A percentile compares a stretch with the other conserved stretches of the same genome.
Conservation (phyloP, 2,113 vertebrate genomes). For the Istiophorus platypterus region DNA sequence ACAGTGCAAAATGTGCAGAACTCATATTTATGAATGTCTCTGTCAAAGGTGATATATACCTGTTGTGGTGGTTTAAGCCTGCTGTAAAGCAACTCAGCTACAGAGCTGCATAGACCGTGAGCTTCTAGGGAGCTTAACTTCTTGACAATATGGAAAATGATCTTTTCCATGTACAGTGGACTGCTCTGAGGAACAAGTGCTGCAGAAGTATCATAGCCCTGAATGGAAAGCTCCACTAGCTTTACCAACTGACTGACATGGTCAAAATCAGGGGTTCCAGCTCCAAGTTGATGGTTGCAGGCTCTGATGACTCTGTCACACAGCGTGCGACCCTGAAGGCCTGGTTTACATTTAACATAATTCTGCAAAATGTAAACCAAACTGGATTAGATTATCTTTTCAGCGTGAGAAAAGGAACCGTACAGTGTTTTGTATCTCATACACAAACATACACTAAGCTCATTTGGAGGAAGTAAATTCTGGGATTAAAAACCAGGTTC, state of each 20-base stretch:
- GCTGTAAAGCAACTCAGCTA: slow-evolving; percentile 82
- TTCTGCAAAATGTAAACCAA: slow-evolving; percentile 49
- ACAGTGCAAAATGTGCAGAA: not conserved
- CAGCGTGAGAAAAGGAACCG: not conserved
- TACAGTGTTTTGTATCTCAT: not conserved
- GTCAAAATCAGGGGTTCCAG: slow-evolving; percentile 35
- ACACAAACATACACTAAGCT: not conserved
- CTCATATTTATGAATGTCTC: not conserved
- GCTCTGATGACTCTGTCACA: slow-evolving; percentile 89
- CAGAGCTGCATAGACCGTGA: slow-evolving; percentile 58
- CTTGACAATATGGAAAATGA: slow-evolving; percentile 89
- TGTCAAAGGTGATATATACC: slow-evolving; percentile 43
- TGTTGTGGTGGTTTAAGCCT: slow-evolving; percentile 72
- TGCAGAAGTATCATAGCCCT: slow-evolving; percentile 79
- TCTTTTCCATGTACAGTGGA: slow-evolving; percentile 91
- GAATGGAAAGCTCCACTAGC: slow-evolving; percentile 85
- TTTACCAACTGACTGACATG: slow-evolving; percentile 80
- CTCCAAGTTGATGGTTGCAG: slow-evolving; percentile 87
- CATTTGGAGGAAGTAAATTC: not conserved
- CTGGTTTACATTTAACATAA: slow-evolving; percentile 50
- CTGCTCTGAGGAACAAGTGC: slow-evolving; percentile 63
- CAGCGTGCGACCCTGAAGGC: slow-evolving; percentile 74
- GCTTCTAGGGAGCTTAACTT: slow-evolving; percentile 74
- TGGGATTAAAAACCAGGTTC: not conserved
- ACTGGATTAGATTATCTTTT: not conserved